These are phyloP conservation scores for Lasioglossum malachurum DNA, from an alignment of 2,888 invertebrate species.

Conservation along the genomic window DNA sequence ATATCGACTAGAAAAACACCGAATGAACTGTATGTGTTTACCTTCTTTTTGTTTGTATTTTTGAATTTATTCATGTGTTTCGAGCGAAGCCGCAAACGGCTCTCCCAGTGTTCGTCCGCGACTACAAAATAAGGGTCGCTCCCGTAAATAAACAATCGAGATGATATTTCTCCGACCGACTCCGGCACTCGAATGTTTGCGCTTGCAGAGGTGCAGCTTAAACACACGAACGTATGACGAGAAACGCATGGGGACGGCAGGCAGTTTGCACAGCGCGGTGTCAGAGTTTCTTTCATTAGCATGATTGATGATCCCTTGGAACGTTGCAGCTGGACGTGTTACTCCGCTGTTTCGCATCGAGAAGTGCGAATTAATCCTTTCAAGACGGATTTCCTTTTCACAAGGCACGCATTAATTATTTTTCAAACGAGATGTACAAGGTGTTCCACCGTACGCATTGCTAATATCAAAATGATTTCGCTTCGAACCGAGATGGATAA, in stretches of 20 bases:
- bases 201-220: neutral
- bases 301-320: slow-evolving; percentile 34
- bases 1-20: neutral
- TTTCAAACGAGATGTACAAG: slow-evolving; percentile 4
- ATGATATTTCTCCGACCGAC: neutral
- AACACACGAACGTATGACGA: slow-evolving; percentile 22
- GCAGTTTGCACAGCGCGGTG: slow-evolving; percentile 32
- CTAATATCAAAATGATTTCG: slow-evolving; percentile 10
- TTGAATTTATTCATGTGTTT: neutral
- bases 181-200: slow-evolving; percentile 4
- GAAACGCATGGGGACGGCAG: slow-evolving; percentile 25
- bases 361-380: slow-evolving; percentile 40
- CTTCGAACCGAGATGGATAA: neutral
- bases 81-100: neutral
- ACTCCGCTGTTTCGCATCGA: neutral
- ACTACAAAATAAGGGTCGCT: neutral
- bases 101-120: neutral
- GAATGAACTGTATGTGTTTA: neutral
- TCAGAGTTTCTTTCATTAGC: slow-evolving; percentile 43
- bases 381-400: neutral
- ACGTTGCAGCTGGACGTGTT: slow-evolving; percentile 4
- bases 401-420: slow-evolving; percentile 1
- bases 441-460: neutral
- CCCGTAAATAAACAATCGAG: slow-evolving; percentile 4
- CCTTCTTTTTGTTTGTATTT: neutral